Percentiles rank a stretch among this genome's conserved stretches.
These are phyloP conservation scores for Coranthus polyacanthus DNA, from an alignment of 2,797 vertebrate genomes.

Conservation along the genomic window DNA sequence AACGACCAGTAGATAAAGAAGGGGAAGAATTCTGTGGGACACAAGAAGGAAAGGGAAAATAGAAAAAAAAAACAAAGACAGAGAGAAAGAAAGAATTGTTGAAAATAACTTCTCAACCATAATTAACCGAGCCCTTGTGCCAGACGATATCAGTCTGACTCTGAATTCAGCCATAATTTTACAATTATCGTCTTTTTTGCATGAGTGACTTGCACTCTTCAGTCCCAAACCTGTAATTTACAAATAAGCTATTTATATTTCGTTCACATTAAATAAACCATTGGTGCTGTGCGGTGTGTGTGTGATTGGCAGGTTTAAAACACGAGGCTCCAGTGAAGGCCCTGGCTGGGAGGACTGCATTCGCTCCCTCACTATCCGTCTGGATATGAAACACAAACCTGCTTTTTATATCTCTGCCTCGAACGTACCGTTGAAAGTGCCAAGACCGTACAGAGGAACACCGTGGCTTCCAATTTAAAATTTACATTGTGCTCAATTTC, in stretches of 20 bases:
- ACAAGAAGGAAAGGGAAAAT: background rate
- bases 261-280: constrained; percentile 8
- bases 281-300: constrained; percentile 14
- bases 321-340: background rate
- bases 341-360: constrained; percentile 27
- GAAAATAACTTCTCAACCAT: constrained; percentile 25
- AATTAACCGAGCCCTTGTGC: constrained; percentile 25
- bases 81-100: constrained; percentile 2
- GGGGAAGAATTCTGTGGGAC: background rate
- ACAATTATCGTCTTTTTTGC: constrained; percentile 24
- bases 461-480: constrained; percentile 6
- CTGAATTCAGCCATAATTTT: constrained; percentile 34
- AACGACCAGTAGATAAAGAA: constrained; percentile 11
- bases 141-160: constrained; percentile 37
- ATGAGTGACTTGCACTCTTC: constrained; percentile 15
- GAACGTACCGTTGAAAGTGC: constrained; percentile 26
- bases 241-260: constrained; percentile 51
- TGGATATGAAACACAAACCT: constrained; percentile 45
- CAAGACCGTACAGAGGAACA: constrained; percentile 21
- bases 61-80: constrained; percentile 2
- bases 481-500: constrained; percentile 2
- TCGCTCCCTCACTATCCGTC: constrained; percentile 45
- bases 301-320: constrained; percentile 49
- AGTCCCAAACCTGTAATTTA: constrained; percentile 53
- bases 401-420: constrained; percentile 42